A percentile compares a stretch with the other conserved stretches of the same genome.
phyloP scores from a whole-genome alignment of 2,797 vertebrate genomes.

The Eulemur coronatus region DNA sequence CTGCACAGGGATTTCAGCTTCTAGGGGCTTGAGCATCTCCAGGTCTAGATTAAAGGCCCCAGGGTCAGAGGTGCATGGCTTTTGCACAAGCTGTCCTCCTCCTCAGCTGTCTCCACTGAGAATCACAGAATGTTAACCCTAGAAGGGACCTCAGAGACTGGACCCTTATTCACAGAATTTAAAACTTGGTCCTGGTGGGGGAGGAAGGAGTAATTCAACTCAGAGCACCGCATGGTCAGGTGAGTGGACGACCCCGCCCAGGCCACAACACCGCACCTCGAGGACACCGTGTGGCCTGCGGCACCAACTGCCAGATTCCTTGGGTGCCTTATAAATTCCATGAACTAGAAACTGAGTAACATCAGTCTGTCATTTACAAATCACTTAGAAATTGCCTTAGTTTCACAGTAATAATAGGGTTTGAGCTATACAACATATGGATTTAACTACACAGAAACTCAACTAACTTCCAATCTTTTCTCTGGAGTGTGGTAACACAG shows the following conservation, averaged over 20 bases:
- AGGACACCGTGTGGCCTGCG: rapidly evolving
- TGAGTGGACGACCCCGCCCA: rapidly evolving
- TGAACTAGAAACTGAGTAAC: not conserved
- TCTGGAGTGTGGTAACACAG: not conserved
- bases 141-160: not conserved
- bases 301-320: not conserved
- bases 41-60: not conserved
- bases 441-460: not conserved
- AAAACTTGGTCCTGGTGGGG: not conserved
- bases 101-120: not conserved
- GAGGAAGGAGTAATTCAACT: not conserved
- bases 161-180: not conserved
- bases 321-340: not conserved
- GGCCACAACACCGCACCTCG: not conserved
- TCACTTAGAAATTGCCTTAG: not conserved
- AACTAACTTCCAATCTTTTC: not conserved
- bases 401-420: not conserved
- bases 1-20: not conserved
- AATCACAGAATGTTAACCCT: not conserved
- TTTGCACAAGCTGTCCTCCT: not conserved
- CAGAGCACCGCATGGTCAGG: not conserved
- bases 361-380: not conserved
- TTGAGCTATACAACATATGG: not conserved
- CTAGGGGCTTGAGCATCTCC: not conserved
- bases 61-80: not conserved